phyloP scores from a whole-genome alignment of 2,113 vertebrate genomes.

The Cisticola juncidis region DNA sequence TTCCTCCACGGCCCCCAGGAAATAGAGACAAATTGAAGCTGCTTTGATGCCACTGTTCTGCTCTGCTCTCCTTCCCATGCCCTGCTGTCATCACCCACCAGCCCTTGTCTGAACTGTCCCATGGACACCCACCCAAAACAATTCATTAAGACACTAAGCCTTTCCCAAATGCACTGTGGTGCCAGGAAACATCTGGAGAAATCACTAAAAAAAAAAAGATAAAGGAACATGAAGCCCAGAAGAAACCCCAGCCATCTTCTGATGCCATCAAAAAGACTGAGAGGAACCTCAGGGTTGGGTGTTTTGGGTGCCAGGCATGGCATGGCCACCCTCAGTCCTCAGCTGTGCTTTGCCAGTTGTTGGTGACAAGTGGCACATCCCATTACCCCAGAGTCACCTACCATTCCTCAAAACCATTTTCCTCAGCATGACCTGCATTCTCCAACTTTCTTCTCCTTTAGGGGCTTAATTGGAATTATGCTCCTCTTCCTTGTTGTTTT shows the following conservation, averaged over 20 bases:
- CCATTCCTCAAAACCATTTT: neutral
- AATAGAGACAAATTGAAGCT: neutral
- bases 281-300: neutral
- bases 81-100: neutral
- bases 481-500: neutral
- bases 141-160: neutral
- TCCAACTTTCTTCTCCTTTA: neutral
- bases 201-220: neutral
- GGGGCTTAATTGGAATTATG: neutral
- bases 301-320: neutral
- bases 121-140: neutral
- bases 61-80: neutral
- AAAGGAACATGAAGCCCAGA: neutral
- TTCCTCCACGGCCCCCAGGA: neutral
- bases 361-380: neutral
- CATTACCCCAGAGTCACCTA: neutral
- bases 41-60: neutral
- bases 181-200: neutral
- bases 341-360: accelerated
- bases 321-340: accelerated
- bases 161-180: neutral
- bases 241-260: neutral
- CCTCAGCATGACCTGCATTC: neutral
- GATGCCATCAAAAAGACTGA: neutral
- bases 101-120: neutral